phyloP scores from a whole-genome alignment of 1,140 invertebrate genomes.

The Antheraea mylitta region DNA sequence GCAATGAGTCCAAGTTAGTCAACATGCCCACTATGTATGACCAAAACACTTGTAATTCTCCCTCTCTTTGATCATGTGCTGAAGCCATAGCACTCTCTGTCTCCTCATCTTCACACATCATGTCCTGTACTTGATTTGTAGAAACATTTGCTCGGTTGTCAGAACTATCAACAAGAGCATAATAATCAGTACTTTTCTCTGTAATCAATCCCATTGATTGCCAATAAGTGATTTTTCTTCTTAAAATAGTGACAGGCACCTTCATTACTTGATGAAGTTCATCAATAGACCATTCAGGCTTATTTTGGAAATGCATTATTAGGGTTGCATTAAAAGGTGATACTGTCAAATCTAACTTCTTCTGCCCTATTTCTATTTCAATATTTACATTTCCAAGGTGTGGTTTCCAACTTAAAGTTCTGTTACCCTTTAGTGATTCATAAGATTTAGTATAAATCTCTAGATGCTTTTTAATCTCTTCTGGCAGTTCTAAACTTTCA shows the following conservation, averaged over 20 bases:
- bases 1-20: constrained; percentile 95
- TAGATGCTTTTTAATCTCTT: constrained; percentile 89
- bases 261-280: constrained; percentile 91
- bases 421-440: constrained; percentile 95
- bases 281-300: constrained; percentile 90
- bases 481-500: constrained; percentile 93
- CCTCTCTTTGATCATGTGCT: constrained; percentile 94
- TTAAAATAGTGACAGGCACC: constrained; percentile 88
- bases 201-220: constrained; percentile 91
- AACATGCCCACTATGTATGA: constrained; percentile 98
- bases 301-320: constrained; percentile 96
- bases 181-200: constrained; percentile 87
- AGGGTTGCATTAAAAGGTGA: constrained; percentile 96
- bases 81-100: constrained; percentile 95
- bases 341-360: constrained; percentile 90
- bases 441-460: constrained; percentile 94
- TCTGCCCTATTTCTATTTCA: constrained; percentile 93
- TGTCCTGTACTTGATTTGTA: constrained; percentile 78
- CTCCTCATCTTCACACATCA: constrained; percentile 94
- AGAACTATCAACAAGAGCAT: constrained; percentile 82
- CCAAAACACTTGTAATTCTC: constrained; percentile 97
- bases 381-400: constrained; percentile 95
- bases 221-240: constrained; percentile 95
- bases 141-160: constrained; percentile 49
- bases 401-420: constrained; percentile 96